Evolutionary conservation across 2,888 invertebrate genomes (phyloP), one percentile per base, ranked within the genome.

Genomic region (Dryococelus australis): DNA sequence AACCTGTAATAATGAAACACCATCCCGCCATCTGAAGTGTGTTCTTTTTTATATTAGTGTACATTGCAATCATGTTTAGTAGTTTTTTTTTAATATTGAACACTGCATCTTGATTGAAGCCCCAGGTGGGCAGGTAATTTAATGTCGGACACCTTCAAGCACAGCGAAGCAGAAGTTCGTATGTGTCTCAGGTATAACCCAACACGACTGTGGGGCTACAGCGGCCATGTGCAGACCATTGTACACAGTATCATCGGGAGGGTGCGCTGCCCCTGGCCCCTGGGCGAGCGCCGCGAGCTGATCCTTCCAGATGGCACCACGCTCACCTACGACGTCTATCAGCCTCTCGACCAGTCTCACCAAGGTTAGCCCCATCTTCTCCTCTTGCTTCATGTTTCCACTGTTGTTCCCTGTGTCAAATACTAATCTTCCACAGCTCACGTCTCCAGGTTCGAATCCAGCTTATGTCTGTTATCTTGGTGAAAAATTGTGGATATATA

Each of bases 181-280:
- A 4, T 35, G 35, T 35, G 35, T 35, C n/a, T 8, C 65, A 98
- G 98, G 88, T 98, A 98, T 92, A 94, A 96, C 90, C 98, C 98
- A 86, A 97, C 98, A 86, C 94, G 97, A 90, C 92, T 98, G 90
- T 99, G 98, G 98, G 99, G 99, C 88, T 98, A 97, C 92, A 98
- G 98, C 92, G 98, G 98, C 20, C 98, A 99, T 92, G 95, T 98
- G 28, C 98, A 99, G 92, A 98, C 98, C 0, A 96, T 98, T 88
- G 93, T 98, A 86, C 98, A 98, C 93, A 98, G 98, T 91, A 94
- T 97, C 89, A 96, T 97, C 88, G 97, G 97, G 43, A 95, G 98
- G 87, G 96, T 98, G 43, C 95, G 96, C 89, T 97, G 98, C 91
- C 98, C 98, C 86, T 97, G 97, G 96, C 97, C 97, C 0, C 95